Evolutionary conservation across 2,797 vertebrate species (phyloP).

Genomic region (Sebastes wilsoni): DNA sequence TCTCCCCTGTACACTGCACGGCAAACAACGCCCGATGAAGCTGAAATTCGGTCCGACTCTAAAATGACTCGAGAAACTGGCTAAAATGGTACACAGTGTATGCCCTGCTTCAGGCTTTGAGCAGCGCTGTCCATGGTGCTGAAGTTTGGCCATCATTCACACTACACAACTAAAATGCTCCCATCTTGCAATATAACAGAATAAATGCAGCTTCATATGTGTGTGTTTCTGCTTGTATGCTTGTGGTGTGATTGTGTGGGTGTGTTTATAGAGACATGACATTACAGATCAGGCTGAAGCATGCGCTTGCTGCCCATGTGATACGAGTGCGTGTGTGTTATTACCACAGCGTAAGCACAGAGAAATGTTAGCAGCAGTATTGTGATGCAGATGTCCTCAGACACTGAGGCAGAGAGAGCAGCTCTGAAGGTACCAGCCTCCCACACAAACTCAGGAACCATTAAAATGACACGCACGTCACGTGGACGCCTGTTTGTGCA

Average conservation of each 20-base stretch:
- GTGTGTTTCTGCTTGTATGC: background rate
- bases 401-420: constrained; percentile 28
- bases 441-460: constrained; percentile 39
- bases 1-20: no score
- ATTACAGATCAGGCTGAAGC: background rate
- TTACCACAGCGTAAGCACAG: background rate
- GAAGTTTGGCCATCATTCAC: background rate
- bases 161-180: background rate
- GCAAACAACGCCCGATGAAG: no score
- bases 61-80: no score
- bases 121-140: background rate
- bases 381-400: constrained; percentile 61
- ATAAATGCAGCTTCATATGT: background rate
- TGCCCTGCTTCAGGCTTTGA: background rate
- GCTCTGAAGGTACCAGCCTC: constrained; percentile 47
- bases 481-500: background rate
- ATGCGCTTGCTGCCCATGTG: background rate
- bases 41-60: no score
- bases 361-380: constrained; percentile 25
- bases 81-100: no score
- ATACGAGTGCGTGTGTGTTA: background rate
- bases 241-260: background rate
- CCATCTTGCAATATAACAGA: background rate
- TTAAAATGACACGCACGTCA: constrained; percentile 22
- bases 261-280: background rate